Evolutionary conservation across 2,888 invertebrate genomes (phyloP), one percentile per base, ranked within the genome.

Genomic region (Tenthredo mesomela): DNA sequence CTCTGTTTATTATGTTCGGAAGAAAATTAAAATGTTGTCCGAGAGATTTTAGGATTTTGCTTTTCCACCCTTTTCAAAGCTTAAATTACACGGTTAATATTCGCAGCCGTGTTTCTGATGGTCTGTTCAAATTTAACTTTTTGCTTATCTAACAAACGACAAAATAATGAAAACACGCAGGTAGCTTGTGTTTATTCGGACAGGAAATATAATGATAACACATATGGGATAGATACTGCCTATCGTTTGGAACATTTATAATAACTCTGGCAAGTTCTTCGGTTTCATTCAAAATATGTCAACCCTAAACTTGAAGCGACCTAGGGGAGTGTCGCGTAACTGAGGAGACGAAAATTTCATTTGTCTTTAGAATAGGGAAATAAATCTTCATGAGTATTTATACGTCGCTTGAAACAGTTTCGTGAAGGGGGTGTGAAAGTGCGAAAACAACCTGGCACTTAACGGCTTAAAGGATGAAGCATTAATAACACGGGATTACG

Each of bases 381-480:
- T 80, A n/a, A 61, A 80, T 80, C 50, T 80, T 80, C 15, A 61
- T 29, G 58, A 80, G 58, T 80, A 40, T 80, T 61, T 61, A 40
- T 61, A 61, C 37, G 77, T 50, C 33, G 43, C n/a, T n/a, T 29
- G 18, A 10, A 33, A 54, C 21, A 29, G 50, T 33, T 77, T 54
- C 77, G 29, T 4, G 29, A 54, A 54, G 37, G 78, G 58, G 29
- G 40, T 15, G 58, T 61, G 25, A 80, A 43, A 37, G 37, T 80
- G 80, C 21, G 40, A 37, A 37, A 61, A 61, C 80, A 29, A 80
- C 58, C 21, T 37, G 61, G 61, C 40, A 80, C 80, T 80, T 40
- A 80, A 61, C 80, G 25, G 80, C 80, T 61, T 80, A 58, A 58
- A 21, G 58, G 80, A 80, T 80, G 80, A 58, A 80, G 37, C 37